phyloP scores from a whole-genome alignment of 1,140 invertebrate species.

The Papilio dardanus region DNA sequence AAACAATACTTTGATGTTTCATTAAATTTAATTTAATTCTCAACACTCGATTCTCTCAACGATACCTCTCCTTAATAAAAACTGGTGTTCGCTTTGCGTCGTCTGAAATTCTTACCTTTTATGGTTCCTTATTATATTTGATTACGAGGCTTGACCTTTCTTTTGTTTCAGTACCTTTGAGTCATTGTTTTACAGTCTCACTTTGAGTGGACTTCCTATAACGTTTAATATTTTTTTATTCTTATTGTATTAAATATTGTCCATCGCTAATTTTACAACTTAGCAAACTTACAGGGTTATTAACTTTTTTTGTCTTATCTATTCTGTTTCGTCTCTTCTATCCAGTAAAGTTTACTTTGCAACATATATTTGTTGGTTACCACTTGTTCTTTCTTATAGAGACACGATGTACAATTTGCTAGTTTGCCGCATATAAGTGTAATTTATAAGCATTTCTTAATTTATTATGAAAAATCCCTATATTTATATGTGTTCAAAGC shows the following conservation, averaged over 20 bases:
- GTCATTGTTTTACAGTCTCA: conserved; percentile 38
- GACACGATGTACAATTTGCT: neutral
- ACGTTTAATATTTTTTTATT: conserved; percentile 14
- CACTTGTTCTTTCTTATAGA: too few species aligned
- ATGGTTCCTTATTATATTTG: conserved; percentile 37
- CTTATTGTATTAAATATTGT: neutral
- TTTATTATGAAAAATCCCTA: neutral
- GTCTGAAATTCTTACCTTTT: conserved; percentile 30
- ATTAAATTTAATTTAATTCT: conserved; percentile 47
- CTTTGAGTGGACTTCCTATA: conserved; percentile 20
- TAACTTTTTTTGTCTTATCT: too few species aligned
- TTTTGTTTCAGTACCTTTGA: conserved; percentile 36
- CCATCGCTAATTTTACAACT: neutral
- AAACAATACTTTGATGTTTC: conserved; percentile 46
- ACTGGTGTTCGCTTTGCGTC: conserved; percentile 17
- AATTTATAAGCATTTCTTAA: neutral
- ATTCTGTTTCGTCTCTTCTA: too few species aligned
- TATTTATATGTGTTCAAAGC: neutral
- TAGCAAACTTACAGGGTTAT: neutral
- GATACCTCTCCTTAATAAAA: conserved; percentile 37
- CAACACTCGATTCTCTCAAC: conserved; percentile 45
- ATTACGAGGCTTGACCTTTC: conserved; percentile 38
- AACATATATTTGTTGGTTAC: too few species aligned
- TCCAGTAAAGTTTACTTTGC: too few species aligned
- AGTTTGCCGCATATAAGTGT: neutral